phyloP scores from a whole-genome alignment of 2,113 vertebrate species.

The Tragelaphus strepsiceros region DNA sequence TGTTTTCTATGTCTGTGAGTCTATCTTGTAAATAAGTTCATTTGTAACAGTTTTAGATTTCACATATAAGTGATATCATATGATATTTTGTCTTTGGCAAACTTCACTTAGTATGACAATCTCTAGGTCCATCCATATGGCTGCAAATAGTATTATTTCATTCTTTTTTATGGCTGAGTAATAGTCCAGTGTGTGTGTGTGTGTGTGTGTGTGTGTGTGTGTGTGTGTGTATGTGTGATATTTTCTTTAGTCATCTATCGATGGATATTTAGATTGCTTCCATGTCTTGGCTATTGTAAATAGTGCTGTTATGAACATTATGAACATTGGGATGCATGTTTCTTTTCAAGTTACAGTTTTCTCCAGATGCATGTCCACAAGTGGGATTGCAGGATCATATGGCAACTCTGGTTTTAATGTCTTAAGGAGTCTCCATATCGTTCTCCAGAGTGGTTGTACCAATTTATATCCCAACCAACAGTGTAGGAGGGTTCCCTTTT shows the following conservation, averaged over 20 bases:
- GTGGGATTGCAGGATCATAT: neutral
- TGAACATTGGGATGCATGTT: neutral
- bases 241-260: neutral
- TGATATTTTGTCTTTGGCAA: neutral
- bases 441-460: neutral
- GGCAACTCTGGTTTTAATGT: neutral
- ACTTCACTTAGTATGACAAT: neutral
- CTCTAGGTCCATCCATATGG: neutral
- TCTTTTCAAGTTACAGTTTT: neutral
- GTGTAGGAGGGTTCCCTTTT: neutral
- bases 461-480: neutral
- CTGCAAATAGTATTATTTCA: neutral
- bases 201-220: neutral
- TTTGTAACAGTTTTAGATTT: neutral
- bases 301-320: neutral
- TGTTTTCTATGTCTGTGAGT: neutral
- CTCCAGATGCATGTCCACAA: neutral
- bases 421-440: neutral
- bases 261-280: neutral
- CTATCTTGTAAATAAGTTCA: neutral
- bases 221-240: neutral
- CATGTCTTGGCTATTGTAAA: neutral
- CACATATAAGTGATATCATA: neutral
- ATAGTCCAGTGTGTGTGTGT: neutral
- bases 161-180: neutral